These are phyloP conservation scores for Lochmaea crataegi DNA, from an alignment of 2,888 invertebrate species.

Conservation along the genomic window DNA sequence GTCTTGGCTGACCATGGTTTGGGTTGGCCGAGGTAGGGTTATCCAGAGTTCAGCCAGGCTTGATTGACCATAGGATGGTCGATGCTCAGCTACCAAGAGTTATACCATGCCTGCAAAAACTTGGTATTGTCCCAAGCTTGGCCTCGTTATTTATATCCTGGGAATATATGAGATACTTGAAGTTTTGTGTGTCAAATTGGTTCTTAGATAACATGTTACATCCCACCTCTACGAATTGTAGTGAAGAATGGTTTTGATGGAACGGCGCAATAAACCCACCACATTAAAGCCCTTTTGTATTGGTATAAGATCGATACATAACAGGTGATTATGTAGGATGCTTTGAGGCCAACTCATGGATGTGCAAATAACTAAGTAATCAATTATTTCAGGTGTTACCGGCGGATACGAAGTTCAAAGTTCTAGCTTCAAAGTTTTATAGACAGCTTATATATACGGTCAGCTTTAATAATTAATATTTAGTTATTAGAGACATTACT, in stretches of 20 bases:
- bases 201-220: neutral
- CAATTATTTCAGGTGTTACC: neutral
- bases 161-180: too few species aligned
- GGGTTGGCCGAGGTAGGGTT: too few species aligned
- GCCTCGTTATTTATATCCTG: too few species aligned
- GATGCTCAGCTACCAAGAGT: too few species aligned
- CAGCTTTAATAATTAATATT: neutral
- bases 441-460: too few species aligned
- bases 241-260: neutral
- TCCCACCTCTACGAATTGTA: neutral
- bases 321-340: conserved; percentile 7
- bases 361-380: neutral
- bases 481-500: too few species aligned
- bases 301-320: conserved; percentile 11
- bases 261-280: conserved; percentile 3
- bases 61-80: too few species aligned
- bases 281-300: conserved; percentile 11
- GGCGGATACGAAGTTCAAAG: neutral
- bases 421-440: neutral
- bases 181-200: too few species aligned
- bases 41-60: too few species aligned
- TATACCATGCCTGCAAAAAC: too few species aligned
- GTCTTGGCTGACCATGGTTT: too few species aligned
- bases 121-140: too few species aligned
- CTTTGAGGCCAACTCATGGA: neutral